phyloP scores from a whole-genome alignment of 2,888 invertebrate species.

The Aelia acuminata region DNA sequence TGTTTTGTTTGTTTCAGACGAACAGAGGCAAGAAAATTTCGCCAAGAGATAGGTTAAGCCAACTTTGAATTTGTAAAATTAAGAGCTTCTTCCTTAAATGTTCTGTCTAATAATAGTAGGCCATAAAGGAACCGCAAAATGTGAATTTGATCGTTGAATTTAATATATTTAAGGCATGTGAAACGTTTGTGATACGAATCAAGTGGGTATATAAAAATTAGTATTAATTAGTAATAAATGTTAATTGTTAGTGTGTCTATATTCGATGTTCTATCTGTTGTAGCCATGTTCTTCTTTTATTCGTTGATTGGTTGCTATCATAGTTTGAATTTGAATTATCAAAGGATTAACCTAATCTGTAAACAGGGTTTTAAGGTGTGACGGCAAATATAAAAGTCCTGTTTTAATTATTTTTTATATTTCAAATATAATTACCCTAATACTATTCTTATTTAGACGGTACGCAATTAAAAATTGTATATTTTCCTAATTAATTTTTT shows the following conservation, averaged over 20 bases:
- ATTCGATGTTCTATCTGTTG: conserved; percentile 1
- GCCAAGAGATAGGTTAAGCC: background rate
- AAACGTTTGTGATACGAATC: conserved; percentile 37
- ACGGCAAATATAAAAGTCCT: too few relatives aligned
- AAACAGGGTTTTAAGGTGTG: too few relatives aligned
- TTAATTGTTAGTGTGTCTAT: conserved; percentile 7
- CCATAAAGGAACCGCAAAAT: background rate
- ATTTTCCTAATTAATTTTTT: too few relatives aligned
- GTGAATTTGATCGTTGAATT: conserved; percentile 30
- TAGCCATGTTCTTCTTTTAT: conserved; percentile 37
- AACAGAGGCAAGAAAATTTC: too few relatives aligned
- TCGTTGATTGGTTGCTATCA: background rate
- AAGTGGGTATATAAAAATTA: conserved; percentile 41
- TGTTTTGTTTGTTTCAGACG: background rate
- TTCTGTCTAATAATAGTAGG: conserved; percentile 1
- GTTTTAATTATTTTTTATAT: too few relatives aligned
- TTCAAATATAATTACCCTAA: background rate
- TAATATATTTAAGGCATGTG: conserved; percentile 22
- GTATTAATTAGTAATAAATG: too few relatives aligned
- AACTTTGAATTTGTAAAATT: conserved; percentile 26
- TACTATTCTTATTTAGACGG: too few relatives aligned
- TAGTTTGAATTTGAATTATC: background rate
- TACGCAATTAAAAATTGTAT: too few relatives aligned
- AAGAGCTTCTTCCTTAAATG: conserved; percentile 46
- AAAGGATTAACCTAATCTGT: too few relatives aligned